Evolutionary conservation across 2,888 invertebrate genomes (phyloP), one percentile per base, ranked within the genome.

Genomic region (Apodemia mormo): DNA sequence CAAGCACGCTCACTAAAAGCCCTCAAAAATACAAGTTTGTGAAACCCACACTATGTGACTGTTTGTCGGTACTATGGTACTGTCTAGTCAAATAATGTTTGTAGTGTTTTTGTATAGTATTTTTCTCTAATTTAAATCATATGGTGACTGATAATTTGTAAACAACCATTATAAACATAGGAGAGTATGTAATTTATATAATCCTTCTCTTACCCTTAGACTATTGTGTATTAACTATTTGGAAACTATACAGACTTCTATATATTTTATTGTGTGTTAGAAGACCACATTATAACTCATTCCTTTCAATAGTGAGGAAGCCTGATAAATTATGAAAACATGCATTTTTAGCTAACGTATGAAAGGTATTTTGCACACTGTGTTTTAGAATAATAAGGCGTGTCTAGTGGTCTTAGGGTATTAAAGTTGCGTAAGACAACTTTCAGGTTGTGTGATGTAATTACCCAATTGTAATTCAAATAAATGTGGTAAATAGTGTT

Each of bases 41-140:
- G 78, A 85, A 83, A 85, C 83, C 86, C 85, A 83, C 84, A 83
- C 83, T 84, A 82, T 77, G 73, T 73, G 79, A 82, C 83, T 85
- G 85, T 85, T 85, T 81, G 87, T 84, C 89, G 88, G 87, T 88
- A 88, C 89, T 86, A 83, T 82, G 86, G 90, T 90, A 92, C 90
- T 89, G 91, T 92, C 92, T 92, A 92, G 92, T 92, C 92, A 92
- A 90, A 82, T 88, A 86, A 88, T 85, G 84, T 85, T 86, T 86
- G 84, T 89, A 87, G 84, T 85, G 83, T 85, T 85, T 40, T 90
- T 90, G 88, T 90, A 88, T 85, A 81, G 85, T 90, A 85, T 83
- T 87, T 85, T 75, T 78, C 75, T 78, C 71, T 73, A 75, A 77
- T 77, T 76, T 77, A 78, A 77, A 80, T 71, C 72, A 67, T 74